Base-by-base conservation (phyloP, 2,113 vertebrate genomes). In the Polypterus bichir region DNA sequence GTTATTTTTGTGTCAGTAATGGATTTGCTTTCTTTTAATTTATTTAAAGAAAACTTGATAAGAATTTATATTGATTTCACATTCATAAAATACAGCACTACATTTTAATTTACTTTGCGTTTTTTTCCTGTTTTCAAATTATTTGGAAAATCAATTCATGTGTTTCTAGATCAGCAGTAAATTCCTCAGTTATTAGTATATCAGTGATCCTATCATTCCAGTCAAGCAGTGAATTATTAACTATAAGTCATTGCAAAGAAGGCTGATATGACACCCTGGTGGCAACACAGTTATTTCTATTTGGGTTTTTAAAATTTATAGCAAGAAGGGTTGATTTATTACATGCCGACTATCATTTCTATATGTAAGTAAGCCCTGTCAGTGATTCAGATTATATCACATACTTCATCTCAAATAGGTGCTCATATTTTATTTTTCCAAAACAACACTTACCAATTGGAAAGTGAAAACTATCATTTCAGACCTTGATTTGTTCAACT, bases 191-290 rank as follows among this genome's bases (percentile, higher is more conserved):
- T 73, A 70, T 82, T 76, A 78, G 71, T 78, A 59, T 80, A 79
- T 75, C 76, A 76, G 74, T 71, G 63, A 70, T 70, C 65, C 72
- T 78, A 71, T 2, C 69, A 73, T 66, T 60, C 46, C 65, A 63
- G 70, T 65, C 73, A 74, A 66, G 69, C 74, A 77, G 77, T 78
- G 47, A 82, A 70, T 77, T 85, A 79, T 73, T 84, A 74, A 78
- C 79, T 75, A 66, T 76, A 77, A 77, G 67, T 77, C 74, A 68
- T 63, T 68, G 66, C 67, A 0, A 2, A 66, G 64, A 76, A 71
- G 65, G 66, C 66, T 66, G 0, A 0, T 71, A 65, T 73, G 76
- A 71, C 75, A 71, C 52, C 54, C 69, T 70, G 59, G 63, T 71
- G 76, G 78, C 74, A 71, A 74, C 76, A 71, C 71, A 68, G 69